Conservation (phyloP, 2,113 vertebrate species). For the Cairina moschata region DNA sequence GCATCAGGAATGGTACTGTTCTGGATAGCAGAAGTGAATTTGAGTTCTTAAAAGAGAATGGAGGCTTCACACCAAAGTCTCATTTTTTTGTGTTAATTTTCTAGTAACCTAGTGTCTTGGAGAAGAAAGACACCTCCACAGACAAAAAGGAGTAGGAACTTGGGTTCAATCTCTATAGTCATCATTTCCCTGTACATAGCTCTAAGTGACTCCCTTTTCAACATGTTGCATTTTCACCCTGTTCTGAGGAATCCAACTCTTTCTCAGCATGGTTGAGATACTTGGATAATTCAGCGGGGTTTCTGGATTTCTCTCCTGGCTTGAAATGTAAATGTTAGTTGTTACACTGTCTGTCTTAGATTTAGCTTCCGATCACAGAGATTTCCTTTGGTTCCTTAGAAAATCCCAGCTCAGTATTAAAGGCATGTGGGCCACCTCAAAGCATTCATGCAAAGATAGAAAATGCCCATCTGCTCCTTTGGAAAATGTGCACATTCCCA, state of each 20-base stretch:
- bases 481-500: background rate
- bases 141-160: background rate
- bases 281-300: background rate
- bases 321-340: background rate
- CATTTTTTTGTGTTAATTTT: background rate
- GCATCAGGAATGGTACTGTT: background rate
- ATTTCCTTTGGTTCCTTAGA: background rate
- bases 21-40: background rate
- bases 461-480: background rate
- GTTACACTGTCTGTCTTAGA: background rate
- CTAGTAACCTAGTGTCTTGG: background rate
- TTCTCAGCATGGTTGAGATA: background rate
- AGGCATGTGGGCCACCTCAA: background rate
- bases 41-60: background rate
- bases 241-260: background rate
- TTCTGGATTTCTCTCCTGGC: background rate
- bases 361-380: background rate
- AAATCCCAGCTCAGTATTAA: background rate
- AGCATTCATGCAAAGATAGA: background rate
- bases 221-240: background rate
- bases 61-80: background rate
- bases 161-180: background rate
- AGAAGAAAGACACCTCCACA: background rate
- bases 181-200: background rate
- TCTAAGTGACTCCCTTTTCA: background rate